A percentile compares a stretch with the other conserved stretches of the same genome.
Evolutionary conservation across 1,140 invertebrate species (phyloP).

Genomic region (Drosophila sucinea): DNA sequence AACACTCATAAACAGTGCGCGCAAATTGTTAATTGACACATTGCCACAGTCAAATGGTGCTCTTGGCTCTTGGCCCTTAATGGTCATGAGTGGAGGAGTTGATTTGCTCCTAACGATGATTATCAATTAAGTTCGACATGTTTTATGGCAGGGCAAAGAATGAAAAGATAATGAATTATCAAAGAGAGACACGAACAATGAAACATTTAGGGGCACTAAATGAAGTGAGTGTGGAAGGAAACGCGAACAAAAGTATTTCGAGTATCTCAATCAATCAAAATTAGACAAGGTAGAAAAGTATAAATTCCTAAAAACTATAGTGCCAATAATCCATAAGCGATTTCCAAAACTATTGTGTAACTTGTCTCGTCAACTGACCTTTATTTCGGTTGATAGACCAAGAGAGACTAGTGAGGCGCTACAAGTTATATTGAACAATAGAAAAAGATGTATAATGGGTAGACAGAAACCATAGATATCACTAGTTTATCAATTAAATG

Average conservation of each 20-base stretch:
- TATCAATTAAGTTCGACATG: conserved; percentile 5
- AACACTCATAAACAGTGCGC: conserved; percentile 25
- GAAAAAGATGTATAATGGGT: no score
- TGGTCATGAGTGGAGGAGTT: conserved; percentile 7
- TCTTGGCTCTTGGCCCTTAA: conserved; percentile 6
- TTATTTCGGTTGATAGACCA: no score
- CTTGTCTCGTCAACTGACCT: no score
- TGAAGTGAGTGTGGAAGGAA: conserved; percentile 5
- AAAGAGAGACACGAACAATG: not conserved
- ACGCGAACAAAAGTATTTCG: not conserved
- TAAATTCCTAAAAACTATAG: no score
- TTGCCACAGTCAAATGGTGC: conserved; percentile 11
- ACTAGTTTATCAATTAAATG: no score
- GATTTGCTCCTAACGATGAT: conserved; percentile 2
- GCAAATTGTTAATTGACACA: conserved; percentile 29
- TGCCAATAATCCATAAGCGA: no score
- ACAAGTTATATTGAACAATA: no score
- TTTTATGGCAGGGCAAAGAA: conserved; percentile 1
- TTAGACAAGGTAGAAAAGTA: no score
- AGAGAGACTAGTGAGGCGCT: no score
- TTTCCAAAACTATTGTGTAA: no score
- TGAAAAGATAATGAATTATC: not conserved
- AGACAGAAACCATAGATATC: no score
- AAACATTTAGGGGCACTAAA: not conserved
- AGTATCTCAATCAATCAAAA: not conserved